These are phyloP conservation scores for Anolis sagrei DNA, from an alignment of 2,113 vertebrate genomes.

Conservation along the genomic window DNA sequence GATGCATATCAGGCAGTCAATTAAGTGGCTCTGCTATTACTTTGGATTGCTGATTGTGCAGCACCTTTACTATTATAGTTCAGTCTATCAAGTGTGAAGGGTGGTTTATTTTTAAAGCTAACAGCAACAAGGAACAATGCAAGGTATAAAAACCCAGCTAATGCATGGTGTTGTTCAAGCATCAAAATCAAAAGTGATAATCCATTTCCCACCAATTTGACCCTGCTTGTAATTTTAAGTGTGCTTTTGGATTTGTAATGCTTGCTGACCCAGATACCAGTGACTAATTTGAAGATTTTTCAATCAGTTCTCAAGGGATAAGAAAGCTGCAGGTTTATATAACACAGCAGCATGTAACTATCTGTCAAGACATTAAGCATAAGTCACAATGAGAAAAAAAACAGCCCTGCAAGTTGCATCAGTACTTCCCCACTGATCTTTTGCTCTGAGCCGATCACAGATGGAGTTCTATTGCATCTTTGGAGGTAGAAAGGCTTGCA, in stretches of 20 bases:
- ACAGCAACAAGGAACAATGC: background rate
- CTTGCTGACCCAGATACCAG: background rate
- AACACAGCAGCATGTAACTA: background rate
- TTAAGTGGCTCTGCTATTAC: background rate
- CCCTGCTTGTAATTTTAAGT: background rate
- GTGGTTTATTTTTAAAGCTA: too few relatives aligned
- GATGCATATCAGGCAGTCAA: too few relatives aligned
- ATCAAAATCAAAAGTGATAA: background rate
- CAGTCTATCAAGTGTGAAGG: background rate
- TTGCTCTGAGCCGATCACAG: accelerated
- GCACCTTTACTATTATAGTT: background rate
- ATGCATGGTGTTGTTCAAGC: background rate
- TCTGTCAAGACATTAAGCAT: background rate
- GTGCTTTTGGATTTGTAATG: background rate
- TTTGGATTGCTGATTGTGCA: background rate
- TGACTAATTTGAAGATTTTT: background rate
- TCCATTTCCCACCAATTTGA: background rate
- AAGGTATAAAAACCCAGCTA: background rate
- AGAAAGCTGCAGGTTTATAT: background rate
- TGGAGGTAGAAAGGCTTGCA: accelerated
- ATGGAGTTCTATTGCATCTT: background rate
- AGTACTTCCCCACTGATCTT: background rate
- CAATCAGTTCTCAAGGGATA: background rate
- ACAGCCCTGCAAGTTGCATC: background rate
- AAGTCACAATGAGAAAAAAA: background rate